A percentile compares a stretch with the other conserved stretches of the same genome.
Conservation (phyloP, 2,113 vertebrate genomes). For the Lontra canadensis region DNA sequence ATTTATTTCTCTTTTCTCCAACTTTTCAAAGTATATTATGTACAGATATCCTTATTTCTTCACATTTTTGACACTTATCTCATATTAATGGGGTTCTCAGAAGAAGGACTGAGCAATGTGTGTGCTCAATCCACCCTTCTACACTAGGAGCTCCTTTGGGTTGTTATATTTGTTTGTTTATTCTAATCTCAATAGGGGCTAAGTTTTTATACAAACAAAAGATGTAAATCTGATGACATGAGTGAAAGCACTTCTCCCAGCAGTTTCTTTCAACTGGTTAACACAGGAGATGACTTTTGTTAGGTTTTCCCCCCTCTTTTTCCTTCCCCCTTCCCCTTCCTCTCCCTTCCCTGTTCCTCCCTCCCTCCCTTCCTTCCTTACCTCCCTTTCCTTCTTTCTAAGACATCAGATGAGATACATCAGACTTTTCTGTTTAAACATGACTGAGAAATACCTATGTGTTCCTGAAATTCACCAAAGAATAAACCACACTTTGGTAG, state of each 20-base stretch:
- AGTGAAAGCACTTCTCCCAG: neutral
- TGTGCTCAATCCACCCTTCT: neutral
- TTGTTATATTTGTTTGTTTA: neutral
- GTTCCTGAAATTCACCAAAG: neutral
- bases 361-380: no score
- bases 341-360: no score
- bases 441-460: neutral
- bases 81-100: neutral
- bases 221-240: neutral
- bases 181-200: neutral
- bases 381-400: neutral
- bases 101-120: neutral
- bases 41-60: neutral
- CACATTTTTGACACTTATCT: neutral
- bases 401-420: neutral
- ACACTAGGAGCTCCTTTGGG: fast-evolving
- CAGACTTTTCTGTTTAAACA: neutral
- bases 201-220: neutral
- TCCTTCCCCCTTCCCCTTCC: fast-evolving
- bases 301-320: neutral
- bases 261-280: neutral
- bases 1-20: neutral
- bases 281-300: neutral
- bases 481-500: neutral
- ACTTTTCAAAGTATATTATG: neutral